A percentile compares a stretch with the other conserved stretches of the same genome.
Evolutionary conservation across 2,113 vertebrate genomes (phyloP).

Genomic region (Pygoscelis adeliae): DNA sequence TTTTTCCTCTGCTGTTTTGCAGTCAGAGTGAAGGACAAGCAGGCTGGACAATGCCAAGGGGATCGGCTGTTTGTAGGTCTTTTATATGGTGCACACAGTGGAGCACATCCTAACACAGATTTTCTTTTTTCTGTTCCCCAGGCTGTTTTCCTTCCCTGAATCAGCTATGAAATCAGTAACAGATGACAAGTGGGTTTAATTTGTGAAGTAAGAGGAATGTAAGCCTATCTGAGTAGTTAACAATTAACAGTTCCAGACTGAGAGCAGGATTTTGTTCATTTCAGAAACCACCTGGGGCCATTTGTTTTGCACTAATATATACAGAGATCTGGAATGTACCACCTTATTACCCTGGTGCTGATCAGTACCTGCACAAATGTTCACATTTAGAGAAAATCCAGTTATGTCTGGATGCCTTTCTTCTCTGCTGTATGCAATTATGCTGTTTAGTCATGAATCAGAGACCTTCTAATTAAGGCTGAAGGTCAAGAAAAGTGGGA

Average conservation of each 20-base stretch:
- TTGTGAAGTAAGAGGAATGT: slow-evolving; percentile 40
- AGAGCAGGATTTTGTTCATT: not conserved
- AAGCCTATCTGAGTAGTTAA: slow-evolving; percentile 36
- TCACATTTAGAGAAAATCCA: slow-evolving; percentile 3
- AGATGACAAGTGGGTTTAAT: slow-evolving; percentile 44
- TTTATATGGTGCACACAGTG: not conserved
- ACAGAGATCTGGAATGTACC: not conserved
- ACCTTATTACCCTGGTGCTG: not conserved
- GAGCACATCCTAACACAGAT: not conserved
- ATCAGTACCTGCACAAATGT: not conserved
- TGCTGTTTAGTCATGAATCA: not conserved
- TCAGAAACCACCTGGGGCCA: not conserved
- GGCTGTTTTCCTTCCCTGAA: not conserved
- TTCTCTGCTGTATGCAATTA: not conserved
- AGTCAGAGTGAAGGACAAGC: not conserved
- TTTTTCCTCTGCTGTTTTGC: not conserved
- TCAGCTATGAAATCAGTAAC: slow-evolving; percentile 33
- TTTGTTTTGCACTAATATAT: not conserved
- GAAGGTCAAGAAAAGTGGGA: not conserved
- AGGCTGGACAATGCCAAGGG: not conserved
- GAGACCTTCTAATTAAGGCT: slow-evolving; percentile 6
- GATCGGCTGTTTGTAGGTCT: not conserved
- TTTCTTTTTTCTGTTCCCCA: not conserved
- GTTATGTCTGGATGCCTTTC: not conserved
- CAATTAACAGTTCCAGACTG: slow-evolving; percentile 11